These are phyloP conservation scores for Syngnathus acus DNA, from an alignment of 2,797 vertebrate genomes.

Conservation along the genomic window DNA sequence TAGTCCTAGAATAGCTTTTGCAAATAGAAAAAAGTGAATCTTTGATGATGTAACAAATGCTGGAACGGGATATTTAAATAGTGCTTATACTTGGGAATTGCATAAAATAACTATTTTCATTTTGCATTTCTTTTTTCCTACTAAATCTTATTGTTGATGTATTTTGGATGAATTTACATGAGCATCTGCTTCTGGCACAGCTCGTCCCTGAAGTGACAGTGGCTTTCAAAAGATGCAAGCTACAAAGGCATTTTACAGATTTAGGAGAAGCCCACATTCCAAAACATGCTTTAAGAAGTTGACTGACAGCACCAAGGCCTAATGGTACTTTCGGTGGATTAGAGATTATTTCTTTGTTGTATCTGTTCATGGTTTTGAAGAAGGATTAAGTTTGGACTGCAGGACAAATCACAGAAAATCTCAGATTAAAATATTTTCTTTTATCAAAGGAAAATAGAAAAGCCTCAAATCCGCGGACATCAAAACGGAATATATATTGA, in stretches of 20 bases:
- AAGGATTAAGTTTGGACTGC: conserved; percentile 39
- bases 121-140: not conserved
- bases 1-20: not conserved
- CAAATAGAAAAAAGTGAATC: not conserved
- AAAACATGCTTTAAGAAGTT: not conserved
- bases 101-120: not conserved
- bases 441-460: not conserved
- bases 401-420: conserved; percentile 10
- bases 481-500: not conserved
- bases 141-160: not conserved
- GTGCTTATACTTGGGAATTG: not conserved
- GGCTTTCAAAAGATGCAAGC: not conserved
- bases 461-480: not conserved
- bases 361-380: conserved; percentile 46
- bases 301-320: conserved; percentile 23
- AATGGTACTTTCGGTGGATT: conserved; percentile 53
- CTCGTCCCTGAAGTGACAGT: not conserved
- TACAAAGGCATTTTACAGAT: not conserved
- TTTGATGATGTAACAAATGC: not conserved
- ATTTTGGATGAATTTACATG: not conserved
- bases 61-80: not conserved
- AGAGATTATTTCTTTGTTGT: conserved; percentile 50
- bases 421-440: conserved; percentile 21
- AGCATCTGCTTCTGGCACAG: not conserved
- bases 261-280: not conserved